Evolutionary conservation across 2,888 invertebrate species (phyloP), one percentile per base, ranked within the genome.

Genomic region (Marasmarcha lunaedactyla): DNA sequence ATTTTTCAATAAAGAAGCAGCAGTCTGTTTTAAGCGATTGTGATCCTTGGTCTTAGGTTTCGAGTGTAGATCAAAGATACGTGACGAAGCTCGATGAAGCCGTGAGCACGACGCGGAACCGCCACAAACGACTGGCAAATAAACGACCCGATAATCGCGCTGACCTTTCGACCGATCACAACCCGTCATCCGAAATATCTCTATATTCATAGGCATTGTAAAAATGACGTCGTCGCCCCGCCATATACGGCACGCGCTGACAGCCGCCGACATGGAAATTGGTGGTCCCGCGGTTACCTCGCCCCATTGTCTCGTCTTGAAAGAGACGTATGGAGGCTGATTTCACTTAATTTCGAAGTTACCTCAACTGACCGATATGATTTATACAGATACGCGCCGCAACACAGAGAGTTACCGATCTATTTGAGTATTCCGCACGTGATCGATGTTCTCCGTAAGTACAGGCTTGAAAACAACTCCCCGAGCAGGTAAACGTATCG

Each of bases 121-220:
- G 55, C 68, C 71, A 74, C 70, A 71, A 70, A 59, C 63, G 63
- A 65, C 66, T 71, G 72, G 73, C 74, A 72, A 73, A 71, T 69
- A 20, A 20, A 20, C 20, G 20, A 20, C 7, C 20, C 20, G 20
- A 70, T 71, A 72, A 73, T 71, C 71, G 65, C 54, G 59, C 54
- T 63, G 71, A 71, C 74, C 73, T 72, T 71, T 72, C 52, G 9
- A 26, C 37, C 50, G 55, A 52, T 50, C 54, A 43, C 59, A 63
- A 69, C 67, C 63, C 57, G 67, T 71, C 71, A 68, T 63, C 54
- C 53, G 57, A 57, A 59, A 66, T 63, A 65, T 62, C 63, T 70
- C 63, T 69, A 68, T 66, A 70, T 64, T 64, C 55, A 57, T 57
- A 54, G 15, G 46, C 43, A 54, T 50, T 56, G 59, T 62, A 60